A percentile compares a stretch with the other conserved stretches of the same genome.
Evolutionary conservation across 30 jellyfish, hydroid and myxozoan genomes (phyloP).

Genomic region (Phacellophora camtschatica): DNA sequence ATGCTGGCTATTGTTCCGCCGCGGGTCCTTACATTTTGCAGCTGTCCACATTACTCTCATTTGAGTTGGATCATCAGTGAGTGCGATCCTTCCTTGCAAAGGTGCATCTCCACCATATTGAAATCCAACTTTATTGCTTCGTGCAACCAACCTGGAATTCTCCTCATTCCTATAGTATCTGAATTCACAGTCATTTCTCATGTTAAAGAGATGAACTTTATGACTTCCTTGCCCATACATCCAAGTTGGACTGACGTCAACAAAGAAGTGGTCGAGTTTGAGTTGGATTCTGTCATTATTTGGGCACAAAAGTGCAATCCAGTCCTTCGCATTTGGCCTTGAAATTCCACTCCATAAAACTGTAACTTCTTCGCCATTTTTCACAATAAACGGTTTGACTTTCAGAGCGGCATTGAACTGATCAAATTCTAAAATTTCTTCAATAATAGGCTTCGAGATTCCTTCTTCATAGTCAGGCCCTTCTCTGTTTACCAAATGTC

Average conservation of each 20-base stretch:
- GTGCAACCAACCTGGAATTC: constrained; percentile 66
- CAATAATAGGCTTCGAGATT: constrained; percentile 45
- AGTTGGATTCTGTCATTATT: constrained; percentile 31
- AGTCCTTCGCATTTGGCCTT: constrained; percentile 78
- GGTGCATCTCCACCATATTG: constrained; percentile 78
- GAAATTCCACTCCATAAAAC: constrained; percentile 77
- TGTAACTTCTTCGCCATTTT: constrained; percentile 81
- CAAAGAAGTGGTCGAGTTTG: constrained; percentile 82
- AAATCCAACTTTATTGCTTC: constrained; percentile 81
- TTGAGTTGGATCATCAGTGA: constrained; percentile 84
- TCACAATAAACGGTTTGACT: constrained; percentile 73
- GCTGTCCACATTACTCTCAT: constrained; percentile 99
- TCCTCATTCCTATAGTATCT: constrained; percentile 71
- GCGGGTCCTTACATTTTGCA: constrained; percentile 80
- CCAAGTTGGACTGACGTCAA: constrained; percentile 67
- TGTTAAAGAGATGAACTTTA: constrained; percentile 70
- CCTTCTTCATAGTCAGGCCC: constrained; percentile 63
- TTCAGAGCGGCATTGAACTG: constrained; percentile 46
- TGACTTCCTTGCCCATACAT: constrained; percentile 74
- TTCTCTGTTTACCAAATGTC: constrained; percentile 55
- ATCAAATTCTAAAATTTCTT: constrained; percentile 36
- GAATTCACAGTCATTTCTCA: constrained; percentile 83
- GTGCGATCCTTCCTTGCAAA: constrained; percentile 88
- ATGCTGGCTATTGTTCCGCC: too few relatives aligned
- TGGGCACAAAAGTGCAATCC: constrained; percentile 92